Conservation (phyloP, 2,113 vertebrate species). For the Microcebus lehilahytsara region DNA sequence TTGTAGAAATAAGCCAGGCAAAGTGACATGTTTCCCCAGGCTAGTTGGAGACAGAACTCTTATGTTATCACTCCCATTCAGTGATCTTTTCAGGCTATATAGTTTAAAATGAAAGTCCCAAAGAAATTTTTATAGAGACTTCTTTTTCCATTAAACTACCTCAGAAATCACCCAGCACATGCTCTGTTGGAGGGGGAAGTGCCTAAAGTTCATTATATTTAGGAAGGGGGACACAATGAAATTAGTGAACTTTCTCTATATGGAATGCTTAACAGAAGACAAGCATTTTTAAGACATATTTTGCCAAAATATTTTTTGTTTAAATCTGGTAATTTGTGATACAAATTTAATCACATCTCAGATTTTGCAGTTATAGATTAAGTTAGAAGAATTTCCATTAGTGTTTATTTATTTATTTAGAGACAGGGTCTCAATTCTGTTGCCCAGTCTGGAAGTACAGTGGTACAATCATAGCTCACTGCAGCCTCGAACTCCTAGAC, state of each 20-base stretch:
- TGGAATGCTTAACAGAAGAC: not conserved
- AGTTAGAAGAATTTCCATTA: not conserved
- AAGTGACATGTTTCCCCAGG: not conserved
- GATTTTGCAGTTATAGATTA: not conserved
- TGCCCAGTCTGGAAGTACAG: no score
- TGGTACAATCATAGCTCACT: no score
- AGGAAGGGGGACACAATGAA: not conserved
- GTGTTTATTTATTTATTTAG: no score
- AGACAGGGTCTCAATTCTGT: no score
- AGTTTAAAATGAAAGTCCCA: not conserved
- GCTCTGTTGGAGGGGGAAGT: not conserved
- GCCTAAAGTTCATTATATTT: not conserved
- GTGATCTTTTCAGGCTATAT: not conserved
- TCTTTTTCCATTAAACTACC: not conserved
- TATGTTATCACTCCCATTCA: not conserved
- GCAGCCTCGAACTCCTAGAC: no score
- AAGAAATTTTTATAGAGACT: not conserved
- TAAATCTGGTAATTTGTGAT: not conserved
- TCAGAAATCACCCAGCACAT: not conserved
- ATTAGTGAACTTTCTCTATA: not conserved
- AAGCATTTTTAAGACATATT: not conserved
- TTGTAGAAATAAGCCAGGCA: not conserved
- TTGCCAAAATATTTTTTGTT: not conserved
- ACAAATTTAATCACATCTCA: not conserved
- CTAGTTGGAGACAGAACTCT: not conserved